These are phyloP conservation scores for Hafferia zeledoni DNA, from an alignment of 2,797 vertebrate species.

Conservation along the genomic window DNA sequence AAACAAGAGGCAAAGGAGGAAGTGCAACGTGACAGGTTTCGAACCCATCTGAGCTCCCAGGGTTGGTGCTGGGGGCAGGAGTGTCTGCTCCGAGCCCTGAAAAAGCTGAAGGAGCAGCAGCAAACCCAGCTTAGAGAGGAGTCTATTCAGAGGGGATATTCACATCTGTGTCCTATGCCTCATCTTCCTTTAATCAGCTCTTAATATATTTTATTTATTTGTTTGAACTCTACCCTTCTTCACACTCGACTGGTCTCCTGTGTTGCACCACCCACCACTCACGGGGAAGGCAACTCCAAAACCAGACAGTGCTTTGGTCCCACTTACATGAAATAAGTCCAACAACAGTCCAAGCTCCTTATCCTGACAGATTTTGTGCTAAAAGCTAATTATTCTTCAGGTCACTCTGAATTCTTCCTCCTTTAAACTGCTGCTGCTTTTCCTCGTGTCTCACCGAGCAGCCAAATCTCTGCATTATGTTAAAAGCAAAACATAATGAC, in stretches of 20 bases:
- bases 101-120: background rate
- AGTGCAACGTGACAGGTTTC: slow-evolving; percentile 47
- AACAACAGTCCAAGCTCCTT: background rate
- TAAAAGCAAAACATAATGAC: background rate
- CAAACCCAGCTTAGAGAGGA: background rate
- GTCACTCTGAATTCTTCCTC: background rate
- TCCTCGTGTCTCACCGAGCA: background rate
- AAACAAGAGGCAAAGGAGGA: slow-evolving; percentile 42
- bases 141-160: background rate
- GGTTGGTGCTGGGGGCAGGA: background rate
- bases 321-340: background rate
- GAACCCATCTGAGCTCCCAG: background rate
- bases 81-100: background rate
- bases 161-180: background rate
- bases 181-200: background rate
- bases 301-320: background rate
- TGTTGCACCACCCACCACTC: background rate
- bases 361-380: background rate
- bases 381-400: background rate
- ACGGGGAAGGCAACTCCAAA: background rate
- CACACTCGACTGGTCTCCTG: background rate
- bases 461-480: background rate
- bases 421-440: background rate
- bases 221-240: background rate
- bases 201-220: background rate